Conservation (phyloP, 1,140 invertebrate species). For the Drosophila repletoides region DNA sequence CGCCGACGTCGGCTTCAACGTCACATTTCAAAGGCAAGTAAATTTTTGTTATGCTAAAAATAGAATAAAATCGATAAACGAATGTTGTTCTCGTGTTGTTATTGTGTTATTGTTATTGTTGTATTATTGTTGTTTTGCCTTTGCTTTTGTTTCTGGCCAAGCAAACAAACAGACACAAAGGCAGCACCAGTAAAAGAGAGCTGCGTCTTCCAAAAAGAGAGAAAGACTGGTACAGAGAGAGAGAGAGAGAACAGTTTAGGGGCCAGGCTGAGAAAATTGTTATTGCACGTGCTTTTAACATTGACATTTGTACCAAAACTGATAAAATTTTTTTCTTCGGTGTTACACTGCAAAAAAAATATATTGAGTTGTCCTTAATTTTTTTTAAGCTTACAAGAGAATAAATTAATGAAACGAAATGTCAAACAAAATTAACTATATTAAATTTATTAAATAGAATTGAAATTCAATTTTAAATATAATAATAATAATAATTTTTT, state of each 20-base stretch:
- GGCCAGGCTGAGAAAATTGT: slow-evolving; percentile 15
- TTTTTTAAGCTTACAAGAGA: no score
- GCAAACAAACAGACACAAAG: slow-evolving; percentile 50
- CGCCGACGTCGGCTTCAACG: slow-evolving; percentile 15
- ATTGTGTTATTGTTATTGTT: slow-evolving; percentile 12
- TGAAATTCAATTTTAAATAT: no score
- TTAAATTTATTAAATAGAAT: no score
- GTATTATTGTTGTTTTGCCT: slow-evolving; percentile 6
- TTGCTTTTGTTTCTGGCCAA: slow-evolving; percentile 51
- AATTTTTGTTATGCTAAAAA: slow-evolving; percentile 75
- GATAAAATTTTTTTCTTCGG: no score
- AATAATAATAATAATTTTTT: no score
- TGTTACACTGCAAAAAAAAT: no score
- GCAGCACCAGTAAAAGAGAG: slow-evolving; percentile 20
- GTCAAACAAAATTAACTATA: no score
- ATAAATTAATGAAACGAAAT: no score
- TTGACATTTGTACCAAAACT: slow-evolving; percentile 55
- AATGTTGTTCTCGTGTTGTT: slow-evolving; percentile 58
- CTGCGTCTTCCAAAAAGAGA: slow-evolving; percentile 8
- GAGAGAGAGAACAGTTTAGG: not conserved
- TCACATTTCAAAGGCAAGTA: slow-evolving; percentile 73
- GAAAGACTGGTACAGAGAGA: not conserved
- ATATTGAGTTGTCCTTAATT: no score
- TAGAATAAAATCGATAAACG: slow-evolving; percentile 82
- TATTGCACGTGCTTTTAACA: slow-evolving; percentile 69